Evolutionary conservation across 1,140 invertebrate genomes (phyloP).

Genomic region (Andrena cerasifolii): DNA sequence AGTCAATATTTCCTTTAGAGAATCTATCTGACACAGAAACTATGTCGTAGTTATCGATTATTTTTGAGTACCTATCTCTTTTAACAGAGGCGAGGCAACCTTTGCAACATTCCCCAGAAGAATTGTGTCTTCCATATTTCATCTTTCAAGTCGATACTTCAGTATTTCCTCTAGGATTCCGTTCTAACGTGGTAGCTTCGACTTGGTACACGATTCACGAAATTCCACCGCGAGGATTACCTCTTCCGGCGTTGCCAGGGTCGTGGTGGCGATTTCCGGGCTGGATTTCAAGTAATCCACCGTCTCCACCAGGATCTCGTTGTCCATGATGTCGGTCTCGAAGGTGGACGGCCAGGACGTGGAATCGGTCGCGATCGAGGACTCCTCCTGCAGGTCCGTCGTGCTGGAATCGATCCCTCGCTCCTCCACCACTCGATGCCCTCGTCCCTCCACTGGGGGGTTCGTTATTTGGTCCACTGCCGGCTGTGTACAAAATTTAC

Average conservation of each 20-base stretch:
- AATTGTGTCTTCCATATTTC: no score
- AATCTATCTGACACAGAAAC: no score
- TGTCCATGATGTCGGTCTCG: slow-evolving; percentile 77
- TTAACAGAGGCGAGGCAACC: no score
- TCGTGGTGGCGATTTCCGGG: slow-evolving; percentile 57
- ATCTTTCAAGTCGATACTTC: no score
- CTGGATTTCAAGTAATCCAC: slow-evolving; percentile 72
- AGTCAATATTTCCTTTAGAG: no score
- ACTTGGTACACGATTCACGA: no score
- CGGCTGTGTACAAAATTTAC: slow-evolving; percentile 47
- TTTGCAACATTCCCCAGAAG: no score
- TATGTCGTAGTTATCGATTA: no score
- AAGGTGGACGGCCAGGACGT: slow-evolving; percentile 67
- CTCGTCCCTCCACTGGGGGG: slow-evolving; percentile 73
- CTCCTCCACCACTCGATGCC: slow-evolving; percentile 74
- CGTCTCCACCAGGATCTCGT: slow-evolving; percentile 77
- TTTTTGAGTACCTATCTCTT: neutral
- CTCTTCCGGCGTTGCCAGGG: slow-evolving; percentile 39
- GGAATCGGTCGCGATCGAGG: slow-evolving; percentile 61
- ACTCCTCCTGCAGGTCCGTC: slow-evolving; percentile 53
- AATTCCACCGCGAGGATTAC: slow-evolving; percentile 20
- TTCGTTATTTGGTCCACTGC: slow-evolving; percentile 59
- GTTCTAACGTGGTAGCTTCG: no score
- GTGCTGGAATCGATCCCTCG: slow-evolving; percentile 37
- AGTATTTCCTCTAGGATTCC: no score